phyloP scores from a whole-genome alignment of 2,113 vertebrate species.

The human region DNA sequence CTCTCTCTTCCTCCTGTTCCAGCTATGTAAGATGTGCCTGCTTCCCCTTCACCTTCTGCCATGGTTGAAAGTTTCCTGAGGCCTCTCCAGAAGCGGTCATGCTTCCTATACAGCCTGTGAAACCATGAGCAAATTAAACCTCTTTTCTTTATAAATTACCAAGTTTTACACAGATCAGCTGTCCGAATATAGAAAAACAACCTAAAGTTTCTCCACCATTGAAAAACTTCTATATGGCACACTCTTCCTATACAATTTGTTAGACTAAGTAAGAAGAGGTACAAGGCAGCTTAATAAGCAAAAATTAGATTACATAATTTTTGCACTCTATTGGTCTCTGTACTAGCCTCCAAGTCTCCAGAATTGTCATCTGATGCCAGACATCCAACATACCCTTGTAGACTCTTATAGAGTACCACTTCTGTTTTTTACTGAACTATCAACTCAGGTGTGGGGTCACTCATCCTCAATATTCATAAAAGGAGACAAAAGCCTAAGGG shows the following conservation, averaged over 20 bases:
- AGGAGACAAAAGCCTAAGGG: background rate
- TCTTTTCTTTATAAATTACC: too few species aligned
- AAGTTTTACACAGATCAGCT: background rate
- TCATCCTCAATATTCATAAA: background rate
- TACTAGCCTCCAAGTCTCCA: background rate
- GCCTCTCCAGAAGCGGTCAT: too few species aligned
- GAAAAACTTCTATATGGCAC: background rate
- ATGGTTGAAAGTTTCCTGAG: too few species aligned
- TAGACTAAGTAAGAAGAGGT: background rate
- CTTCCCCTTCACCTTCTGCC: too few species aligned
- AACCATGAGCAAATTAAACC: too few species aligned
- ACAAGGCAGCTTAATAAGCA: background rate
- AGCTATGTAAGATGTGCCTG: too few species aligned
- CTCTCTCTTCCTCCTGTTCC: too few species aligned
- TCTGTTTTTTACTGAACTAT: background rate
- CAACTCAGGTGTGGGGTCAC: background rate
- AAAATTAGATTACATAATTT: background rate
- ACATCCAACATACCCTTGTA: background rate
- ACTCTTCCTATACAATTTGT: background rate
- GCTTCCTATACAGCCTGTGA: too few species aligned
- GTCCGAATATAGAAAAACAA: background rate
- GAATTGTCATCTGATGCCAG: background rate
- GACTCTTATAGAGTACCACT: background rate
- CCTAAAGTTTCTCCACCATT: background rate
- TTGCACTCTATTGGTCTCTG: background rate